phyloP scores from a whole-genome alignment of 2,797 vertebrate species.

The Phaenicophaeus curvirostris region DNA sequence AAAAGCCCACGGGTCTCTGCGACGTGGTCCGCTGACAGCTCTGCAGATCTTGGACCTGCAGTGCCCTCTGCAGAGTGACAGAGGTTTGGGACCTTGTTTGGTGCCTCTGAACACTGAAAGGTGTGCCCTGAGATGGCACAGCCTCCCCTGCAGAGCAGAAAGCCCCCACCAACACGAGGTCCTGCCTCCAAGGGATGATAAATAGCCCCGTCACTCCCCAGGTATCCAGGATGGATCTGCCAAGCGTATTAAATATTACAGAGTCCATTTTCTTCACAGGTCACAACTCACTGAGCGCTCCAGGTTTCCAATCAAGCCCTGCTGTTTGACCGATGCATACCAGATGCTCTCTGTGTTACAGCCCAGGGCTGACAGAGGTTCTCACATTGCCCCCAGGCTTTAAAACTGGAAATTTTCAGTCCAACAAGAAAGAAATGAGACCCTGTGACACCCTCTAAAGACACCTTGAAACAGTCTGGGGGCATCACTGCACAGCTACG shows the following conservation, averaged over 20 bases:
- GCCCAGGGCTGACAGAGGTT: neutral
- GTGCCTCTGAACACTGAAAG: neutral
- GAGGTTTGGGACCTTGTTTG: neutral
- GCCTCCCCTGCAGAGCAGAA: neutral
- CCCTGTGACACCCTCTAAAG: neutral
- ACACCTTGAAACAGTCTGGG: neutral
- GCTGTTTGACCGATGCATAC: neutral
- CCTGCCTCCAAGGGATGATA: neutral
- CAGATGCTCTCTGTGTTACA: neutral
- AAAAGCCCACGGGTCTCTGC: no score
- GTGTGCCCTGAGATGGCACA: fast-evolving
- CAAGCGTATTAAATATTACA: neutral
- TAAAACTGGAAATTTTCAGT: neutral
- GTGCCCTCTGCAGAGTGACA: neutral
- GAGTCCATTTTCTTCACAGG: neutral
- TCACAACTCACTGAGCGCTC: neutral
- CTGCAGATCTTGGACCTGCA: neutral
- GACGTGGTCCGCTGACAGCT: neutral
- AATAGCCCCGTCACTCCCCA: neutral
- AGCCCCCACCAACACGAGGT: neutral
- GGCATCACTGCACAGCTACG: neutral
- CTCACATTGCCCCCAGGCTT: neutral
- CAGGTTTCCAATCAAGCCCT: neutral
- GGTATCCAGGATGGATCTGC: neutral
- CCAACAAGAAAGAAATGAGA: neutral